Percentiles rank a stretch among this genome's conserved stretches.
Evolutionary conservation across 1,140 invertebrate genomes (phyloP).

Genomic region (Cataglyphis hispanica): DNA sequence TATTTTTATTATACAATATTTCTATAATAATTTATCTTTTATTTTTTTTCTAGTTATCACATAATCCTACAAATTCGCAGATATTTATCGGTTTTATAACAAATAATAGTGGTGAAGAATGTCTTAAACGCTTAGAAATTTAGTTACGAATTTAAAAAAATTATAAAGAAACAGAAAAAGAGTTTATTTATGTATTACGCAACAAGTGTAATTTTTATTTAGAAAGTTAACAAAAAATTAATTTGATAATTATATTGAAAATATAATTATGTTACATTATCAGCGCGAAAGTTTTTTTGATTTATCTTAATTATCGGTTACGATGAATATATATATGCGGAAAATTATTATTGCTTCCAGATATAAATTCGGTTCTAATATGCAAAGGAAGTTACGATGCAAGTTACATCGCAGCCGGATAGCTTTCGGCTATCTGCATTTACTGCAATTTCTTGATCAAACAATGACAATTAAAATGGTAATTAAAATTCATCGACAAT

Average conservation of each 20-base stretch:
- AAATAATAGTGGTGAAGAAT: not conserved
- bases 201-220: not conserved
- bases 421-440: constrained; percentile 42
- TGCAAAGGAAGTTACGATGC: constrained; percentile 26
- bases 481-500: constrained; percentile 4
- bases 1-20: too few species aligned
- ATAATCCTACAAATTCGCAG: too few species aligned
- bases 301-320: not conserved
- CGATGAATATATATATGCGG: not conserved
- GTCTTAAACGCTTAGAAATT: not conserved
- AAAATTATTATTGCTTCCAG: constrained; percentile 1
- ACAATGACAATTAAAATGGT: too few species aligned
- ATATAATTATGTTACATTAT: not conserved
- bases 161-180: not conserved
- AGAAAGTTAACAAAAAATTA: not conserved
- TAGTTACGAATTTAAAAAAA: not conserved
- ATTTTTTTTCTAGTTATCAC: too few species aligned
- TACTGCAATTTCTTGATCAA: constrained; percentile 31
- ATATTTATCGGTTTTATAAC: constrained; percentile 2
- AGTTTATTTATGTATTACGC: not conserved
- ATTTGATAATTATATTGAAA: too few species aligned
- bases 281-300: not conserved
- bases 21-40: too few species aligned
- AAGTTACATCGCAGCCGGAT: constrained; percentile 25
- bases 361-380: constrained; percentile 43